A percentile compares a stretch with the other conserved stretches of the same genome.
Evolutionary conservation across 2,113 vertebrate species (phyloP).

Genomic region (Urocolius indicus): DNA sequence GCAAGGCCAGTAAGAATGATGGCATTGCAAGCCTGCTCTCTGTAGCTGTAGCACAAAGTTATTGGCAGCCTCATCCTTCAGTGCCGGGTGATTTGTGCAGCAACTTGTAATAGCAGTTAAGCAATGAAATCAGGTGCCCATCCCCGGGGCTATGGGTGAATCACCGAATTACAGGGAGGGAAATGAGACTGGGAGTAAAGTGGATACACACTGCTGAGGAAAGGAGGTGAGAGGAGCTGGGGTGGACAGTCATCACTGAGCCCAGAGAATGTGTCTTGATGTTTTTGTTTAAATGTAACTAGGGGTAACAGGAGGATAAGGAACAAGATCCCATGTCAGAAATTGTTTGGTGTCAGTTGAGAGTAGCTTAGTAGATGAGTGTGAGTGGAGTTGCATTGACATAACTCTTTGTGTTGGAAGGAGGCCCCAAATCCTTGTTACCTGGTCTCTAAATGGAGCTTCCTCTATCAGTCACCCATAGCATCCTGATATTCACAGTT

Average conservation of each 20-base stretch:
- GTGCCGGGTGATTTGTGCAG: slow-evolving; percentile 52
- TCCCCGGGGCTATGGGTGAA: slow-evolving; percentile 16
- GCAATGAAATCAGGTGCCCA: slow-evolving; percentile 59
- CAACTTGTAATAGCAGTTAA: slow-evolving; percentile 58
- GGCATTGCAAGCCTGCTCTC: not conserved
- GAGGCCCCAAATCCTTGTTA: not conserved
- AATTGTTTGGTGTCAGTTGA: not conserved
- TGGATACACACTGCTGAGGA: not conserved
- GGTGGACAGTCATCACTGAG: not conserved
- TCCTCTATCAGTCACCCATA: not conserved
- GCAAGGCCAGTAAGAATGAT: not conserved
- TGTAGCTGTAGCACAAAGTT: not conserved
- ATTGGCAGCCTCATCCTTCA: slow-evolving; percentile 2
- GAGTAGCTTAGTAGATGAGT: not conserved
- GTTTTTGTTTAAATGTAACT: not conserved
- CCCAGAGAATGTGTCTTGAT: not conserved
- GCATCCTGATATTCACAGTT: not conserved
- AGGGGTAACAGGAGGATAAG: slow-evolving; percentile 7
- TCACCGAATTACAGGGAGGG: not conserved
- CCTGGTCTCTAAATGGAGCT: not conserved
- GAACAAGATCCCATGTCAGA: not conserved
- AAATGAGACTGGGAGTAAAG: not conserved
- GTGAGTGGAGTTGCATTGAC: not conserved
- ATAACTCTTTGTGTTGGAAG: not conserved
- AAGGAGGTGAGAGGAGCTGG: not conserved